A percentile compares a stretch with the other conserved stretches of the same genome.
phyloP scores from a whole-genome alignment of 1,140 invertebrate species.

The Drosophila simulans region DNA sequence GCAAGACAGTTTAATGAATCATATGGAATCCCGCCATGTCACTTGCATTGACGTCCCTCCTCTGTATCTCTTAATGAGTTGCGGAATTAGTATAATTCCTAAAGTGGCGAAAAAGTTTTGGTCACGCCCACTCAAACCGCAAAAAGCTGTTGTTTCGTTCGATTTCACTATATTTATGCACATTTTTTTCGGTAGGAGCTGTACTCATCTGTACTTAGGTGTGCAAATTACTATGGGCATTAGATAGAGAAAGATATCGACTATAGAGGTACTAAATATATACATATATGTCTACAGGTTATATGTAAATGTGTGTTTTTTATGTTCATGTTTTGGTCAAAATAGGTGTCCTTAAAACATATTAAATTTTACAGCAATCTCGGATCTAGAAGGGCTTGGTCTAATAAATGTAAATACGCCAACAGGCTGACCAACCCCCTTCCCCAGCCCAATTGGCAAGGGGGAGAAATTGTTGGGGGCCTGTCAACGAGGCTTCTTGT shows the following conservation, averaged over 20 bases:
- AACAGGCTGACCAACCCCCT: constrained; percentile 47
- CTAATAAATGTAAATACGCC: constrained; percentile 71
- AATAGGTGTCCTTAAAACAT: neutral
- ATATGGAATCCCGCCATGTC: constrained; percentile 7
- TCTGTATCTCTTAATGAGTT: constrained; percentile 17
- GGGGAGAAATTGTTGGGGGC: neutral
- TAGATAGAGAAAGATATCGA: no score
- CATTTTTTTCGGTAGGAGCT: no score
- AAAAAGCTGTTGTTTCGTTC: no score
- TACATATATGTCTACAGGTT: no score
- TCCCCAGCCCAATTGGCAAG: neutral
- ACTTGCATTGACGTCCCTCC: constrained; percentile 15
- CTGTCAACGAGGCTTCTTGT: constrained; percentile 48
- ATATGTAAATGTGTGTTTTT: neutral
- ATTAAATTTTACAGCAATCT: constrained; percentile 3
- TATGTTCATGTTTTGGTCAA: no score
- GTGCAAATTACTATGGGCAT: no score
- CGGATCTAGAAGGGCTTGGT: constrained; percentile 7
- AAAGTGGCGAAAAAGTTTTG: no score
- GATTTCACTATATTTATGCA: no score
- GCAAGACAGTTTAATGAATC: neutral
- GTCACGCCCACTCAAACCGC: no score
- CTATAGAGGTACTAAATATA: no score
- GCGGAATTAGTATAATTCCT: neutral
- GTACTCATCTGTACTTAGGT: no score